Percentiles rank a stretch among this genome's conserved stretches.
phyloP scores from a whole-genome alignment of 2,888 invertebrate genomes.

The Chouioia cunea region DNA sequence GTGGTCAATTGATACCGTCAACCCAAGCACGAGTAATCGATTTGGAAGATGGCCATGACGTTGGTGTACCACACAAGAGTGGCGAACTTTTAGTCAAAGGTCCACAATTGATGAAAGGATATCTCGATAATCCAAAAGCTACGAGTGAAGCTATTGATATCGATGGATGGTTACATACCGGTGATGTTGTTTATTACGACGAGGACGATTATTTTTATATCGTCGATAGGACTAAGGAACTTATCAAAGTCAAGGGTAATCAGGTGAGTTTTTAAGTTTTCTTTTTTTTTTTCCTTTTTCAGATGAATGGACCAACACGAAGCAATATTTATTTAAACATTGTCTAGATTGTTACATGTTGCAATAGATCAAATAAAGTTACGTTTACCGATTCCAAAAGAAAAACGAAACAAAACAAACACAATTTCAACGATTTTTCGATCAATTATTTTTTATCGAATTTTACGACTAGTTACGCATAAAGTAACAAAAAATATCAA shows the following conservation, averaged over 20 bases:
- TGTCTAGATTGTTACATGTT: too few species aligned
- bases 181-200: constrained; percentile 85
- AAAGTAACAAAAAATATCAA: too few species aligned
- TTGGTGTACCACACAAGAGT: constrained; percentile 73
- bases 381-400: too few species aligned
- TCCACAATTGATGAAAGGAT: constrained; percentile 87
- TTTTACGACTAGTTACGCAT: too few species aligned
- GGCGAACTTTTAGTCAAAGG: constrained; percentile 82
- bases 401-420: too few species aligned
- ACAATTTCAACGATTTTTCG: too few species aligned
- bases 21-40: constrained; percentile 78
- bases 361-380: too few species aligned
- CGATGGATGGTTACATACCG: constrained; percentile 85
- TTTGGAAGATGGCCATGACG: constrained; percentile 70
- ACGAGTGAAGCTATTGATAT: constrained; percentile 79
- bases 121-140: constrained; percentile 81
- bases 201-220: constrained; percentile 81
- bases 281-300: neutral
- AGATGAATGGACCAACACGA: neutral
- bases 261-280: constrained; percentile 73
- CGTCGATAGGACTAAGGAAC: constrained; percentile 83
- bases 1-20: constrained; percentile 77
- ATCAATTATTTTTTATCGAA: too few species aligned
- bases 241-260: constrained; percentile 88
- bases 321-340: neutral